Conservation (phyloP, 1,140 invertebrate species). For the Daktulosphaira vitifoliae region DNA sequence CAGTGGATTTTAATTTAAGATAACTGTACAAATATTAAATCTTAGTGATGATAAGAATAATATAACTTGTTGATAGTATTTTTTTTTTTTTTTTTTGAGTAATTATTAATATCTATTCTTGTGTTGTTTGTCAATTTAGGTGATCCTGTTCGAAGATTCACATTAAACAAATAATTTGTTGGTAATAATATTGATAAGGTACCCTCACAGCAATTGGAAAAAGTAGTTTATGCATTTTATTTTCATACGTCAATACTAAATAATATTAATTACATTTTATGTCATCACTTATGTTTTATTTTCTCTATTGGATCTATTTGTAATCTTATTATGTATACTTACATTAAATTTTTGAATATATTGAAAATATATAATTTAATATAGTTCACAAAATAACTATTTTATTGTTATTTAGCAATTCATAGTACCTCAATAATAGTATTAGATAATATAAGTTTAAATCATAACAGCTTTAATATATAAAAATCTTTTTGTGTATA, state of each 20-base stretch:
- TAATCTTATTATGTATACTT: slow-evolving; percentile 16
- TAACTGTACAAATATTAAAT: too few species aligned
- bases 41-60: too few species aligned
- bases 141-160: slow-evolving; percentile 6
- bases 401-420: too few species aligned
- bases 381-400: too few species aligned
- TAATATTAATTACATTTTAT: slow-evolving; percentile 13
- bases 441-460: too few species aligned
- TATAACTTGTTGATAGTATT: too few species aligned
- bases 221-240: slow-evolving; percentile 26
- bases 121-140: slow-evolving; percentile 15
- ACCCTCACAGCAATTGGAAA: slow-evolving; percentile 16
- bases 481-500: too few species aligned
- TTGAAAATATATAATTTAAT: slow-evolving; percentile 24
- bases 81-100: too few species aligned
- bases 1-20: too few species aligned
- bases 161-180: slow-evolving; percentile 20
- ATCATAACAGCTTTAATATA: too few species aligned
- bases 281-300: slow-evolving; percentile 8
- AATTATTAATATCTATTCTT: too few species aligned
- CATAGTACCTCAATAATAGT: too few species aligned
- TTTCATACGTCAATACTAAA: slow-evolving; percentile 27
- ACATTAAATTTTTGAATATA: slow-evolving; percentile 24
- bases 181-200: slow-evolving; percentile 12
- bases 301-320: slow-evolving; percentile 5